Evolutionary conservation across 2,113 vertebrate species (phyloP).

Genomic region (Polyodon spathula): DNA sequence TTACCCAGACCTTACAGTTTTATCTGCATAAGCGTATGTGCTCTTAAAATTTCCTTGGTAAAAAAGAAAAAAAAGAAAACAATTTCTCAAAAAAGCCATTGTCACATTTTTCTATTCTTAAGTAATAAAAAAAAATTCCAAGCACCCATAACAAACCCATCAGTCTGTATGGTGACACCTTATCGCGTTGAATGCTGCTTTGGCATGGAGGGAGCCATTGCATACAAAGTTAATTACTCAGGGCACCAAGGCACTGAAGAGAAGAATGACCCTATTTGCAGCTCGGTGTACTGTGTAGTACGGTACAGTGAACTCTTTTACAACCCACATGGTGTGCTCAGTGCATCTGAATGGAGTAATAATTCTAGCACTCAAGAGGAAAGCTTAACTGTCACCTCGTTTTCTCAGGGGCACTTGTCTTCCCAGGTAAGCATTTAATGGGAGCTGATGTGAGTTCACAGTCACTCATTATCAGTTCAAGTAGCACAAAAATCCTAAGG

Average conservation of each 20-base stretch:
- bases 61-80: no score
- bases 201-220: constrained; percentile 20
- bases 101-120: no score
- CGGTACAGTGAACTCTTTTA: constrained; percentile 38
- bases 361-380: constrained; percentile 28
- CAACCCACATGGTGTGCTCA: constrained; percentile 24
- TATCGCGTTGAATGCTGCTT: background rate
- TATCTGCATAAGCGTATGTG: no score
- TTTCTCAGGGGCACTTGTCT: constrained; percentile 29
- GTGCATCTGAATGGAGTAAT: constrained; percentile 30
- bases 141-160: no score
- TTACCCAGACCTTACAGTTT: no score
- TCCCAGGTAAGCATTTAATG: constrained; percentile 27
- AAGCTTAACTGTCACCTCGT: constrained; percentile 29
- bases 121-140: no score
- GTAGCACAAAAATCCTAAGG: constrained; percentile 36
- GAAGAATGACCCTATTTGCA: constrained; percentile 45
- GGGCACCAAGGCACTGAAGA: constrained; percentile 37
- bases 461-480: constrained; percentile 44
- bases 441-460: constrained; percentile 44
- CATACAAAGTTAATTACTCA: constrained; percentile 54
- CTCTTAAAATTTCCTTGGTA: no score
- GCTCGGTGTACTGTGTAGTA: constrained; percentile 29
- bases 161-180: no score
- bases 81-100: no score